Conservation (phyloP, 1,140 invertebrate genomes). For the Drosophila burlai region DNA sequence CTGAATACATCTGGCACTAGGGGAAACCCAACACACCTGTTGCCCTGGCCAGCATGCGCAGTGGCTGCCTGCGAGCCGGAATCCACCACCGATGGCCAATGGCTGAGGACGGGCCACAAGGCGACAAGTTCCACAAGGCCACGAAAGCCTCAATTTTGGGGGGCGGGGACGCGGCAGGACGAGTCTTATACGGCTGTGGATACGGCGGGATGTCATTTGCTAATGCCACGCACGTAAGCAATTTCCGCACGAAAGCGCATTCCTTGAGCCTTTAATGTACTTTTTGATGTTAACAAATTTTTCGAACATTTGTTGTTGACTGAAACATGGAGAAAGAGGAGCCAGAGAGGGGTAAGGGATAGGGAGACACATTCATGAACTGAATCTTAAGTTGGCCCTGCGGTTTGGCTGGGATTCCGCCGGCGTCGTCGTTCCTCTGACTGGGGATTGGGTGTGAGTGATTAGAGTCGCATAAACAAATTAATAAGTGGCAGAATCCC, state of each 20-base stretch:
- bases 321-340: conserved; percentile 18
- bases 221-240: conserved; percentile 83
- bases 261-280: conserved; percentile 83
- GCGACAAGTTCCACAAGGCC: conserved; percentile 73
- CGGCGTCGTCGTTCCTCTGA: neutral
- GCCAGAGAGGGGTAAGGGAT: neutral
- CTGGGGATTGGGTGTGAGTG: conserved; percentile 58
- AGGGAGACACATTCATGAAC: conserved; percentile 36
- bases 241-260: conserved; percentile 83
- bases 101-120: conserved; percentile 69
- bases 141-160: conserved; percentile 13
- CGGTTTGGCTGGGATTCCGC: conserved; percentile 17
- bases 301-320: conserved; percentile 79
- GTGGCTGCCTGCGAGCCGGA: conserved; percentile 5
- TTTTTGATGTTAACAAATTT: conserved; percentile 84
- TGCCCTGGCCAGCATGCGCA: conserved; percentile 66
- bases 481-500: conserved; percentile 51
- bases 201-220: conserved; percentile 61
- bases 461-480: conserved; percentile 75
- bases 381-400: conserved; percentile 62
- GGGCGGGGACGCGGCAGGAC: conserved; percentile 28
- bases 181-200: conserved; percentile 61
- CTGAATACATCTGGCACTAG: neutral
- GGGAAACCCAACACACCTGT: conserved; percentile 66
- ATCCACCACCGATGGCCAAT: conserved; percentile 69